A percentile compares a stretch with the other conserved stretches of the same genome.
phyloP scores from a whole-genome alignment of 2,797 vertebrate species.

The Cuculus canorus region DNA sequence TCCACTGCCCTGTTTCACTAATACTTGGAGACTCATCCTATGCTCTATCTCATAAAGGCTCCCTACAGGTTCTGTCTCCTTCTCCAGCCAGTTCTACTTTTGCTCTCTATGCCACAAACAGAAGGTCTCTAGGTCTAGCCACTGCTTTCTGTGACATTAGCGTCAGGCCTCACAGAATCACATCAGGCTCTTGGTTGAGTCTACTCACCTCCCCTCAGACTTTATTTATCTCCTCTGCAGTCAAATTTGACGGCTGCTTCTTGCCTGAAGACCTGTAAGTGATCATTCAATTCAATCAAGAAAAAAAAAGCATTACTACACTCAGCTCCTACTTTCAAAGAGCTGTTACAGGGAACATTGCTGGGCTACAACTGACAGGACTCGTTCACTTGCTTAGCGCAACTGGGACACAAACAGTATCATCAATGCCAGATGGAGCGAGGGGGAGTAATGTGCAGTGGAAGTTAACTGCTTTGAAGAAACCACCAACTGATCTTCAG shows the following conservation, averaged over 20 bases:
- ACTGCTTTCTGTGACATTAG: not conserved
- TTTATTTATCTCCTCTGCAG: not conserved
- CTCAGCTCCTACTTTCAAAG: not conserved
- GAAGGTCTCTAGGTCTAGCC: not conserved
- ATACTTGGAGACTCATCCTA: not conserved
- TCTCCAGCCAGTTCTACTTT: not conserved
- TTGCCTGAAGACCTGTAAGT: not conserved
- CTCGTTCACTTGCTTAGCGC: not conserved
- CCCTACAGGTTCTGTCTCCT: not conserved
- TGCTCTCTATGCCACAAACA: rapidly evolving
- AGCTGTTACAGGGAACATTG: not conserved
- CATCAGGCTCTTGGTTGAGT: not conserved
- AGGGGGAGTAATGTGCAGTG: not conserved
- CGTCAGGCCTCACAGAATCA: rapidly evolving
- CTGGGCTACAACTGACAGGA: not conserved
- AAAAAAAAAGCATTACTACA: too few relatives aligned
- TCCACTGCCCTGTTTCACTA: not conserved
- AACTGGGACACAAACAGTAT: rapidly evolving
- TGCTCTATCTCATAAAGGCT: not conserved
- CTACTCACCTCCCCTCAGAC: not conserved
- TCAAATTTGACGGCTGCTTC: not conserved
- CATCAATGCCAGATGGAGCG: not conserved
- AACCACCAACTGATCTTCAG: not conserved
- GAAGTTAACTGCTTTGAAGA: not conserved
- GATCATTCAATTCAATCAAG: not conserved